A percentile compares a stretch with the other conserved stretches of the same genome.
phyloP scores from a whole-genome alignment of 2,888 invertebrate genomes.

The Lacanobia wlatinum region DNA sequence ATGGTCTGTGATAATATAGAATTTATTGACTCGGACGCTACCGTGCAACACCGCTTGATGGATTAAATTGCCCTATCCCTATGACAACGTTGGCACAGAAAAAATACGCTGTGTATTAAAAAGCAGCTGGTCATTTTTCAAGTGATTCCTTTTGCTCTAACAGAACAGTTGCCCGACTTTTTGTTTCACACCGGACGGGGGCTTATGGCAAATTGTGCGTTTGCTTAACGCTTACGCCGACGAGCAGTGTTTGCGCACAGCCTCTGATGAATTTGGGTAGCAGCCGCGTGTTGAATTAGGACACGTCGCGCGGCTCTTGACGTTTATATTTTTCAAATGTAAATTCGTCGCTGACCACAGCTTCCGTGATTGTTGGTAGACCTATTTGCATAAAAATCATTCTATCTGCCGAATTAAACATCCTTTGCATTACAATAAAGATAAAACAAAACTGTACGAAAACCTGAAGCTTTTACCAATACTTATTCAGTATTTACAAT shows the following conservation, averaged over 20 bases:
- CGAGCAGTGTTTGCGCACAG: slow-evolving; percentile 81
- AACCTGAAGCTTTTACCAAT: neutral
- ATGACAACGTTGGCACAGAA: slow-evolving; percentile 90
- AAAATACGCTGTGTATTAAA: slow-evolving; percentile 90
- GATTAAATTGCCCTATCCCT: slow-evolving; percentile 91
- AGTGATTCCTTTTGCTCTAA: slow-evolving; percentile 89
- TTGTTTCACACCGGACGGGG: slow-evolving; percentile 68
- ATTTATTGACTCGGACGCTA: slow-evolving; percentile 87
- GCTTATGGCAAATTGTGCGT: slow-evolving; percentile 81
- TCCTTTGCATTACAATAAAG: slow-evolving; percentile 12
- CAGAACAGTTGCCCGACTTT: slow-evolving; percentile 82
- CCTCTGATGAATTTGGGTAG: slow-evolving; percentile 85
- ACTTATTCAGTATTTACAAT: slow-evolving; percentile 26
- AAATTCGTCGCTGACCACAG: slow-evolving; percentile 64
- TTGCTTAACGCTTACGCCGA: slow-evolving; percentile 79
- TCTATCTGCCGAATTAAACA: slow-evolving; percentile 3
- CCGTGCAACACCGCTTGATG: slow-evolving; percentile 86
- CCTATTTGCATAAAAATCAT: slow-evolving; percentile 39
- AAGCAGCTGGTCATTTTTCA: slow-evolving; percentile 91
- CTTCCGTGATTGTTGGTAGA: slow-evolving; percentile 44
- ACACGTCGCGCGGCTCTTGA: slow-evolving; percentile 74
- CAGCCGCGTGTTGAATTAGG: slow-evolving; percentile 85
- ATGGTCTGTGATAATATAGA: slow-evolving; percentile 87
- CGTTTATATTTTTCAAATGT: slow-evolving; percentile 69
- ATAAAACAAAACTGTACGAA: slow-evolving; percentile 14